phyloP scores from a whole-genome alignment of 2,888 invertebrate species.

The Ornithoptera alexandrae region DNA sequence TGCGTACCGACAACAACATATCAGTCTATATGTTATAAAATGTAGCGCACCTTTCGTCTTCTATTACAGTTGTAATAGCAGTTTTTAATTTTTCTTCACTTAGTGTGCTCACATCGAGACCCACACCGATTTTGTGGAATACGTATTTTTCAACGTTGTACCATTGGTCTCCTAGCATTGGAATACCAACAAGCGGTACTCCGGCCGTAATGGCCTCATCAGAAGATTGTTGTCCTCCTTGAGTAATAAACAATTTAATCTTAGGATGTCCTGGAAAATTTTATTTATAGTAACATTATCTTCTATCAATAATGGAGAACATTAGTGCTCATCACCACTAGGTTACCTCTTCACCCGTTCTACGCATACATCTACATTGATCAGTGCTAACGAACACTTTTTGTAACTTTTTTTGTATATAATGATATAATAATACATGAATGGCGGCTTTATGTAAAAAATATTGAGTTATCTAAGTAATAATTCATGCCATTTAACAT shows the following conservation, averaged over 20 bases:
- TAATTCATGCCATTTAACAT: not conserved
- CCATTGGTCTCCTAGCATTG: constrained; percentile 62
- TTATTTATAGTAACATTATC: not conserved
- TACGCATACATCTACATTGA: no score
- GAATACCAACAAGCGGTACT: constrained; percentile 58
- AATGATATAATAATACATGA: not conserved
- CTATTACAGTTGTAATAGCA: not conserved
- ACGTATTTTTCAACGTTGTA: constrained; percentile 49
- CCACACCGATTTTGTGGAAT: constrained; percentile 45
- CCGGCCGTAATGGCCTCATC: constrained; percentile 61
- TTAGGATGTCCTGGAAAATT: constrained; percentile 55
- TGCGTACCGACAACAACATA: no score
- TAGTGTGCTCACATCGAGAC: constrained; percentile 40
- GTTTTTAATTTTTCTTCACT: constrained; percentile 33
- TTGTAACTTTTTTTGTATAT: not conserved
- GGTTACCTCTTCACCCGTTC: no score
- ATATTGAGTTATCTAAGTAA: not conserved
- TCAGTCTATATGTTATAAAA: no score
- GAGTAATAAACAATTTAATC: constrained; percentile 64
- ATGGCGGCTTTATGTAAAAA: not conserved
- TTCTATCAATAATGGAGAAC: not conserved
- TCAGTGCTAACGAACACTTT: not conserved
- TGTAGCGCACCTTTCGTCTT: constrained; percentile 1
- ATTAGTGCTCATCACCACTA: no score
- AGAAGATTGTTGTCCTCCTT: constrained; percentile 64